These are phyloP conservation scores for Dendrolimus pini DNA, from an alignment of 2,888 invertebrate genomes.

Conservation along the genomic window DNA sequence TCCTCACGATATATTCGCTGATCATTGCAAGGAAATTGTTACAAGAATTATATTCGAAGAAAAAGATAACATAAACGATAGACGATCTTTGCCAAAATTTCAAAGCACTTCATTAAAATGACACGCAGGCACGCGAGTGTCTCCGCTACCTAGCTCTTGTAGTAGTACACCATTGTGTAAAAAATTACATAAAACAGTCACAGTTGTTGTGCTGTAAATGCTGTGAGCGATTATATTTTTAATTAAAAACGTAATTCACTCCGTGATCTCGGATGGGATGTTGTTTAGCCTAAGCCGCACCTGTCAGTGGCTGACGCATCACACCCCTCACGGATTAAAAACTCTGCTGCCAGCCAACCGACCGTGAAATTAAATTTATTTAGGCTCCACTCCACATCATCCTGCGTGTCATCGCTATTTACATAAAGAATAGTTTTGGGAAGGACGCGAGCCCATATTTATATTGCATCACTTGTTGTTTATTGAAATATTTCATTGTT, in stretches of 20 bases:
- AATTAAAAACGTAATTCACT: constrained; percentile 40
- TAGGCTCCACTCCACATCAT: constrained; percentile 62
- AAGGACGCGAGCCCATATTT: constrained; percentile 64
- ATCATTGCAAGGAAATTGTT: no score
- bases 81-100: no score
- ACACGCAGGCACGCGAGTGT: no score
- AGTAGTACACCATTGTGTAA: no score
- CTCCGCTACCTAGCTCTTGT: no score
- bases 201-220: neutral
- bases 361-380: constrained; percentile 72
- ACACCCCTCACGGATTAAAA: constrained; percentile 55
- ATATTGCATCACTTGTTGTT: constrained; percentile 56
- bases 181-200: no score
- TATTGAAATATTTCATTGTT: constrained; percentile 75
- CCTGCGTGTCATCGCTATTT: constrained; percentile 62
- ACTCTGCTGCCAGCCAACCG: constrained; percentile 37
- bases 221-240: constrained; percentile 26
- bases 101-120: no score
- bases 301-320: constrained; percentile 40
- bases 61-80: no score
- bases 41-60: no score
- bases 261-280: constrained; percentile 32
- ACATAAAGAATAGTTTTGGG: constrained; percentile 68
- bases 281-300: constrained; percentile 38
- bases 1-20: no score